These are phyloP conservation scores for Acrobeloides nanus DNA, from an alignment of 2,888 invertebrate species.

Conservation along the genomic window DNA sequence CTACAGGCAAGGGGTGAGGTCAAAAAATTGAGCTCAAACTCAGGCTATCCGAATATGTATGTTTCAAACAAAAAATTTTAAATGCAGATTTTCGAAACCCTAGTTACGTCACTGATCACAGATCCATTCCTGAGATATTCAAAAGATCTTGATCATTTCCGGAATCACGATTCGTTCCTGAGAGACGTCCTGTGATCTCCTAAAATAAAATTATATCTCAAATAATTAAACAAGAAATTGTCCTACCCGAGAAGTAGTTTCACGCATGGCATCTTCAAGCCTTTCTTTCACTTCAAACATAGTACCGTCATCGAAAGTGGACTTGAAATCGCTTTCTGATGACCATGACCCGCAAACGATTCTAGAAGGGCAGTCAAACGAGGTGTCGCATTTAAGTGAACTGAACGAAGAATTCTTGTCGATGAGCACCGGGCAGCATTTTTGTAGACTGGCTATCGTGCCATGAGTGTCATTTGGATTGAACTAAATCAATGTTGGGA, in stretches of 20 bases:
- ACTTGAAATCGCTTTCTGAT: conserved; percentile 26
- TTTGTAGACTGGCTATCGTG: conserved; percentile 16
- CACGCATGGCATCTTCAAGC: conserved; percentile 34
- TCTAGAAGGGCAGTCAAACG: conserved; percentile 18
- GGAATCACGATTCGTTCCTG: no score
- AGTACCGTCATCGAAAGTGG: conserved; percentile 12
- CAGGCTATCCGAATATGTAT: no score
- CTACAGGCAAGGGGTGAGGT: no score
- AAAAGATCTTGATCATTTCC: conserved; percentile 5
- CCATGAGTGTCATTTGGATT: conserved; percentile 7
- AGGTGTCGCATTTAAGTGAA: conserved; percentile 14
- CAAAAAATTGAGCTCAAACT: no score
- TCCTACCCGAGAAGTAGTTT: conserved; percentile 9
- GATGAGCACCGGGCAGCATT: conserved; percentile 35
- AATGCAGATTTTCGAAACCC: no score
- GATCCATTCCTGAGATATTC: conserved; percentile 11
- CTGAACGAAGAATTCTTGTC: conserved; percentile 25
- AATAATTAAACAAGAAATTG: no score
- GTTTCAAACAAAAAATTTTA: no score
- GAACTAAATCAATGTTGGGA: conserved; percentile 7
- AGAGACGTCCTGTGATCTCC: no score
- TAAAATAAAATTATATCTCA: no score
- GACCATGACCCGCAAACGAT: conserved; percentile 42
- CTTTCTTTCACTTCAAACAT: conserved; percentile 25
- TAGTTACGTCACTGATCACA: no score